Evolutionary conservation across 2,888 invertebrate species (phyloP).

Genomic region (Drosophila siamana): DNA sequence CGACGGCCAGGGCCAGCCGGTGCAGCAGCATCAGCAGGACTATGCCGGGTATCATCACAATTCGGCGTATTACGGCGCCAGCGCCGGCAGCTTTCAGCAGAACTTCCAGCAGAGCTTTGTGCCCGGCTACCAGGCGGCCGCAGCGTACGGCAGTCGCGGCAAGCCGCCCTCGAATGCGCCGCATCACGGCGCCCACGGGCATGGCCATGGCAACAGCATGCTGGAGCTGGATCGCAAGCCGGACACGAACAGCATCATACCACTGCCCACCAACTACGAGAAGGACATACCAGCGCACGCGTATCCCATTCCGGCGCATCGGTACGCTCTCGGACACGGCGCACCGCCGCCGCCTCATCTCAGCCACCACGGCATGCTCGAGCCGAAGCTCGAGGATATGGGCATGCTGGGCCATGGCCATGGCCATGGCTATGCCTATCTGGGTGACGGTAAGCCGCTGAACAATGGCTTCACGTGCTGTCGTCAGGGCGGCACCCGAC

Average conservation of each 20-base stretch:
- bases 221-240: constrained; percentile 84
- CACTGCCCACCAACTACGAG: constrained; percentile 85
- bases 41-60: constrained; percentile 81
- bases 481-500: constrained; percentile 90
- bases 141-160: constrained; percentile 69
- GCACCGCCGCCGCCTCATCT: constrained; percentile 68
- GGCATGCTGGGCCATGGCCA: constrained; percentile 76
- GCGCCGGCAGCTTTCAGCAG: constrained; percentile 83
- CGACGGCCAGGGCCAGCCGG: constrained; percentile 83
- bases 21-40: constrained; percentile 80
- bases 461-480: constrained; percentile 90
- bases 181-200: constrained; percentile 55
- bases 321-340: constrained; percentile 77
- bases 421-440: constrained; percentile 86
- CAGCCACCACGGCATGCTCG: constrained; percentile 78
- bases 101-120: constrained; percentile 84
- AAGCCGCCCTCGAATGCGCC: constrained; percentile 47
- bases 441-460: constrained; percentile 89
- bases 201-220: constrained; percentile 75
- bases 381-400: constrained; percentile 82
- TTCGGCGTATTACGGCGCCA: constrained; percentile 81
- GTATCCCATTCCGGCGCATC: constrained; percentile 85
- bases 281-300: constrained; percentile 85
- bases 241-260: constrained; percentile 83
- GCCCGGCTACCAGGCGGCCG: constrained; percentile 83